Base-by-base conservation (phyloP, 2,113 vertebrate species). In the Scatophagus argus region DNA sequence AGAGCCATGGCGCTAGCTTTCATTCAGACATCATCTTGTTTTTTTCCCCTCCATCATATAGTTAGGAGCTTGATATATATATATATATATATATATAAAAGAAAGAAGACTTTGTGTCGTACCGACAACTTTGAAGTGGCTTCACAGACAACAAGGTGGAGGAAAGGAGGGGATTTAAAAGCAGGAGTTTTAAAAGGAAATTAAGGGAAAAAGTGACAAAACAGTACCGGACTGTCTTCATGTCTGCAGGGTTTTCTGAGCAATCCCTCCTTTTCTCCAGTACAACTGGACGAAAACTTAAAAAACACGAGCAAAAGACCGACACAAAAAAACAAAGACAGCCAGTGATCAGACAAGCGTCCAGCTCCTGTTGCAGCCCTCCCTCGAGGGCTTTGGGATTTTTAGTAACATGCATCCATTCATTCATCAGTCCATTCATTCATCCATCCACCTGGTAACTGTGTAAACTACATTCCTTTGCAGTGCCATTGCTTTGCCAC, bases 161-260 rank as follows among this genome's bases (percentile, higher is more conserved):
- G 84, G 9, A 79, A 83, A 88, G 74, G 74, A 83, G 76, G 84
- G 32, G 34, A 25, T 47, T 55, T 88, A 29, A 82, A n/a, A 87
- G 55, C 58, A 17, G 72, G 68, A 74, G 6, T 29, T 85, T 56
- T 74, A 65, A 17, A 77, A 46, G 61, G 69, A 88, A 87, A 83
- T 39, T 47, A 82, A 75, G 31, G 27, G 49, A 61, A 72, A 65
- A 87, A 81, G 59, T 77, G 89, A 88, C 80, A 87, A 76, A 92
- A 91, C 85, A 93, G 95, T 94, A 88, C 96, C 94, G 84, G 94
- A 93, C 95, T 95, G 95, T 95, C 93, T 93, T 91, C 64, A 55
- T 90, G 84, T 94, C 89, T 87, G 82, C 49, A 68, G 85, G 80
- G 75, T 70, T 85, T 81, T 69, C 74, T 29, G 38, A 69, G 31